Conservation (phyloP, 2,888 invertebrate genomes). For the Andrena minutula region DNA sequence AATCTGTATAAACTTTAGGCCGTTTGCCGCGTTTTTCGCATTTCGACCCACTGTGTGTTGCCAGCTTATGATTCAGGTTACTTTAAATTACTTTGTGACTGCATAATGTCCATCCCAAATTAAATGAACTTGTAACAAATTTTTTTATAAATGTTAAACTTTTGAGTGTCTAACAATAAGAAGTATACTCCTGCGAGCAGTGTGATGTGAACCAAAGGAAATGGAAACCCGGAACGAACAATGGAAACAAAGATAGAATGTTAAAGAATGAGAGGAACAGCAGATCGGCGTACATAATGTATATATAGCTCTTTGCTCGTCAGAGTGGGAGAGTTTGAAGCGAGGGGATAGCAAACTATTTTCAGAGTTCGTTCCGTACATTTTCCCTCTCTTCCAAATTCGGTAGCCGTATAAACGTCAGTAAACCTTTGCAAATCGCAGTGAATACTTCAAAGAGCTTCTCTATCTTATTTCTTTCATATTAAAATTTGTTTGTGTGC, state of each 20-base stretch:
- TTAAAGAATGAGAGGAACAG: slow-evolving; percentile 41
- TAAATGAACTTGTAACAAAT: too few species aligned
- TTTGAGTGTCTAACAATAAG: too few species aligned
- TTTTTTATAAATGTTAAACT: too few species aligned
- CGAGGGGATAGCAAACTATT: slow-evolving; percentile 78
- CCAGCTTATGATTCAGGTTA: too few species aligned
- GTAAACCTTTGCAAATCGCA: slow-evolving; percentile 68
- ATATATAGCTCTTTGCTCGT: slow-evolving; percentile 68
- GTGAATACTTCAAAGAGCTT: slow-evolving; percentile 45
- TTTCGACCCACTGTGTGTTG: too few species aligned
- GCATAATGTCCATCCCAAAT: too few species aligned
- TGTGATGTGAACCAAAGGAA: neutral
- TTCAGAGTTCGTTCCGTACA: slow-evolving; percentile 78
- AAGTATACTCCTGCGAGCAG: too few species aligned
- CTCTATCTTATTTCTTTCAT: slow-evolving; percentile 9
- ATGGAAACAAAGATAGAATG: slow-evolving; percentile 16
- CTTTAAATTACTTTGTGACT: too few species aligned
- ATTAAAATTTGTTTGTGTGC: neutral
- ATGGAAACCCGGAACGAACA: slow-evolving; percentile 1
- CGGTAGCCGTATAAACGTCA: slow-evolving; percentile 69
- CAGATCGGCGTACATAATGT: slow-evolving; percentile 67
- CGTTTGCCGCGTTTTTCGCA: too few species aligned
- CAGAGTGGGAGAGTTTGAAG: slow-evolving; percentile 53
- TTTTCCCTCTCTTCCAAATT: slow-evolving; percentile 62
- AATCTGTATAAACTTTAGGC: too few species aligned